Conservation (phyloP, 2,888 invertebrate species). For the Pterostichus niger region DNA sequence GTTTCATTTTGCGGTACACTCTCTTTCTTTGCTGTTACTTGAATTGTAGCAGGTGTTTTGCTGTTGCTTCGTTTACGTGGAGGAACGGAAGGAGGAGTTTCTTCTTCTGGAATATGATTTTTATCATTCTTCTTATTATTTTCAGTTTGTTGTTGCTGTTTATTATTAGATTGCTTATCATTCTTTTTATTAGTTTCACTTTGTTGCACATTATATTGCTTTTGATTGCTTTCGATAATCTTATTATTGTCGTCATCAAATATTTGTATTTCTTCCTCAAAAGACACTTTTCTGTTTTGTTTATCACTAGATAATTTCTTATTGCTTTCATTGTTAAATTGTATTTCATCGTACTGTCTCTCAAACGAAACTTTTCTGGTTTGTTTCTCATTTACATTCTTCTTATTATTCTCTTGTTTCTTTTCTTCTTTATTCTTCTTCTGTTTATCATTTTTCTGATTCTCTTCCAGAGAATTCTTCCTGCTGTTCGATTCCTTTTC, state of each 20-base stretch:
- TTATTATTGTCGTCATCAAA: conserved; percentile 10
- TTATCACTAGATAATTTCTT: neutral
- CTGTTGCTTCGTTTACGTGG: conserved; percentile 75
- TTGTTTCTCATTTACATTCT: conserved; percentile 1
- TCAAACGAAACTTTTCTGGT: conserved; percentile 23
- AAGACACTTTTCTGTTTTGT: conserved; percentile 40
- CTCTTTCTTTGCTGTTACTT: conserved; percentile 56
- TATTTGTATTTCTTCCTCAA: conserved; percentile 18
- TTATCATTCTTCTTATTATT: conserved; percentile 14
- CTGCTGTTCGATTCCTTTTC: neutral
- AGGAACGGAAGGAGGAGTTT: conserved; percentile 74
- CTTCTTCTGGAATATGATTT: neutral
- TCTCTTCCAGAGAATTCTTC: conserved; percentile 29
- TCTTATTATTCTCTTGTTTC: conserved; percentile 14
- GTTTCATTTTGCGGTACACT: conserved; percentile 18
- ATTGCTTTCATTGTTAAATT: neutral
- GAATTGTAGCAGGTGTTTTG: conserved; percentile 71
- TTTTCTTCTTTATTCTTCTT: conserved; percentile 36
- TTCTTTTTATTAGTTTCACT: neutral
- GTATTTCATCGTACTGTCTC: neutral
- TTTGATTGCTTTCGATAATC: conserved; percentile 14
- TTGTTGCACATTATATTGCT: conserved; percentile 6
- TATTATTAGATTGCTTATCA: conserved; percentile 2
- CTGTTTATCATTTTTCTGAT: too few relatives aligned
- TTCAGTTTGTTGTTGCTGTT: neutral